phyloP scores from a whole-genome alignment of 2,113 vertebrate genomes.

The Cichladusa arquata region DNA sequence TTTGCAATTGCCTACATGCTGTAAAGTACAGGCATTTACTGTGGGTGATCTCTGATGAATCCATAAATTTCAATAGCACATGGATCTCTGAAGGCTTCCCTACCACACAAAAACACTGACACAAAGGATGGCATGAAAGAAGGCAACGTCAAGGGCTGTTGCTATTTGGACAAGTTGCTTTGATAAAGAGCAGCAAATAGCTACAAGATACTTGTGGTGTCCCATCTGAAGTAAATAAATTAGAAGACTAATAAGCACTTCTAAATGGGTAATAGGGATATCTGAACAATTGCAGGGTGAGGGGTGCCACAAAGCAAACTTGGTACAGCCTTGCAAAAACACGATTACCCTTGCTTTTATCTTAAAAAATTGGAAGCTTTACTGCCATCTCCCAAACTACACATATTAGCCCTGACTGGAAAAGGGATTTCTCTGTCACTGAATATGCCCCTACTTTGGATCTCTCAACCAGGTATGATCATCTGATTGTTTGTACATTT shows the following conservation, averaged over 20 bases:
- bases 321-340: background rate
- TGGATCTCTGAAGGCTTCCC: conserved; percentile 24
- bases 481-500: background rate
- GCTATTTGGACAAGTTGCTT: conserved; percentile 71
- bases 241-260: conserved; percentile 44
- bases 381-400: background rate
- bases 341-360: background rate
- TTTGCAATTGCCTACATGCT: background rate
- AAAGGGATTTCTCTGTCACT: background rate
- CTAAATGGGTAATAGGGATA: conserved; percentile 26
- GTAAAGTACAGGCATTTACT: background rate
- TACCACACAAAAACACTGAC: conserved; percentile 37
- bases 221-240: conserved; percentile 31
- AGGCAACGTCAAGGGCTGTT: conserved; percentile 46
- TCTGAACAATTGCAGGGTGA: background rate
- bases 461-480: background rate
- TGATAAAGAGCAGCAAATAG: conserved; percentile 44
- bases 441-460: background rate
- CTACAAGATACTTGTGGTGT: conserved; percentile 32
- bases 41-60: conserved; percentile 16
- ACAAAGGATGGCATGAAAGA: conserved; percentile 71
- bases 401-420: background rate
- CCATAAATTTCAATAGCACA: conserved; percentile 61
- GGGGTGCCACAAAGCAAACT: background rate
- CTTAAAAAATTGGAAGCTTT: background rate